Base-by-base conservation (phyloP, 2,797 vertebrate genomes). In the Limosa lapponica region DNA sequence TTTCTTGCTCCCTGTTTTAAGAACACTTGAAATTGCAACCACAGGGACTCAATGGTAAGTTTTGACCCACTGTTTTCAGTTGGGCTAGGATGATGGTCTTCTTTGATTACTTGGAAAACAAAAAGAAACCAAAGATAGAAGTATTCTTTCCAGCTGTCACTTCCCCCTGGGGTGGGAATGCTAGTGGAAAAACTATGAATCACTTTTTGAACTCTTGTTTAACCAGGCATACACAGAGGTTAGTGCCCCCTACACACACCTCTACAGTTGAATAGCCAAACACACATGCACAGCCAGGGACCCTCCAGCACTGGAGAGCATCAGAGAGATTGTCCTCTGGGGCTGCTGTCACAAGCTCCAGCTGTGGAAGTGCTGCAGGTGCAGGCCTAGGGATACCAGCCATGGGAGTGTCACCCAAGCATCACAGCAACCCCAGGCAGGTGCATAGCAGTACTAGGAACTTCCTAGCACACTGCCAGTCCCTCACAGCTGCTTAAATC, bases 101-200 rank as follows among this genome's bases (percentile, higher is more conserved):
- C 7, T 16, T 79, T 10, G 1, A 41, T 90, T 74, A 25, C 23
- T 82, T 13, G 19, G 20, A 70, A 89, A 80, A n/a, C 19, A 27
- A 54, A 77, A 30, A 7, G 5, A 59, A 73, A 36, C 2, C n/a
- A 78, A 46, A 74, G 8, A 41, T 0, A 69, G 14, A 80, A 70
- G 44, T 48, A 43, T 2, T 22, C 27, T 64, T 82, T 72, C 30
- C 22, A 72, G 44, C 14, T 2, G 4, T 27, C 39, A 8, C 15
- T 67, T 69, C 5, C 5, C 49, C 1, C 0, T 0, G 4, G 9
- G 5, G 3, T 43, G 9, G 8, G 5, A 85, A 72, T 27, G 59
- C 12, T 10, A 30, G 27, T 3, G 7, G 7, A 11, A 79, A 73
- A 70, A 12, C 7, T n/a, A 27, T 13, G 0, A 75, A 51, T 27